Base-by-base conservation (phyloP, 1,140 invertebrate species). In the Procambarus clarkii region DNA sequence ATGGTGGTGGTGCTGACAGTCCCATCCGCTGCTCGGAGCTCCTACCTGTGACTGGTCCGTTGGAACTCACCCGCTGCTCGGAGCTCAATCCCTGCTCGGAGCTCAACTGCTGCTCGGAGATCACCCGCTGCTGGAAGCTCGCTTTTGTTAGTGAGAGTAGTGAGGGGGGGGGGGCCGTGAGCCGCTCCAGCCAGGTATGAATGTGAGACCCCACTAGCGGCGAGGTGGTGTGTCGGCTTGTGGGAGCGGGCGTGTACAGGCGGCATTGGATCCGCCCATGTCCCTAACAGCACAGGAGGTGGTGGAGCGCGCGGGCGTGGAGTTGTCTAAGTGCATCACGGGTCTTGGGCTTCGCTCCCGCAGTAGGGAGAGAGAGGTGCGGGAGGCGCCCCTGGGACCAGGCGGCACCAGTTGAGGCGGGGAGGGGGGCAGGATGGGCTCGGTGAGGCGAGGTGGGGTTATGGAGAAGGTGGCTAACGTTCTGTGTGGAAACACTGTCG, bases 381-480 rank as follows among this genome's bases (percentile, higher is more conserved):
- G 94, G 74, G 85, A 94, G 93, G 85, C 95, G 18, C 80, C 80
- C 18, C 50, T 92, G 94, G 78, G 78, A 94, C 93, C 83, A 95
- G 88, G 97, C 97, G 95, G 97, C 97, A 94, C 95, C 97, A 80
- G 97, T 97, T 44, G 97, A 97, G 60, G 83, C n/a, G 78, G 44
- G 11, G 64, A 54, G 15, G 79, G 45, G 11, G 78, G 90, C 60
- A 78, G 81, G 81, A 71, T 84, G 82, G 88, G 80, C n/a, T 83
- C 82, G 54, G 85, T 77, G 69, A 58, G 85, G 80, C 58, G 71
- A n/a, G 86, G 74, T 15, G 96, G 96, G 93, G 97, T 97, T 86
- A 97, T 97, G 95, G 97, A 98, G 94, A 96, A 97, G 86, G 97
- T 97, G 50, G 97, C 97, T 46, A 97, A 97, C 94, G 97, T 97